Evolutionary conservation across 2,797 vertebrate species (phyloP).

Genomic region (Acipenser oxyrinchus): DNA sequence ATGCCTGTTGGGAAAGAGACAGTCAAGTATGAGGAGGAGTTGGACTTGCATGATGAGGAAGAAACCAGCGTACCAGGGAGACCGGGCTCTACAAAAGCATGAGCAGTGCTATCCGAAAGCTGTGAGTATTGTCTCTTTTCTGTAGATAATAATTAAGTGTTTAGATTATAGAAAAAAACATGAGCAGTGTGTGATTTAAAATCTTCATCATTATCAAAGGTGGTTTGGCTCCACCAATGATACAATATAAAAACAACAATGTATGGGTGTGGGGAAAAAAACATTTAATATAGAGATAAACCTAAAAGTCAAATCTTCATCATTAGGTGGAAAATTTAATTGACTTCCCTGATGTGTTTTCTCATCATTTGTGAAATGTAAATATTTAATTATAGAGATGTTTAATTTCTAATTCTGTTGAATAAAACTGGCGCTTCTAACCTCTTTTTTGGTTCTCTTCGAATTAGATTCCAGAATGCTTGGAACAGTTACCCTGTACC

Average conservation of each 20-base stretch:
- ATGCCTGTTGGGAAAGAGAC: conserved; percentile 99
- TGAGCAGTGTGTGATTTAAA: background rate
- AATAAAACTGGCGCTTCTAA: background rate
- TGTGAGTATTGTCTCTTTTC: conserved; percentile 49
- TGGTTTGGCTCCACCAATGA: too few relatives aligned
- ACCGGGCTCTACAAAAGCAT: conserved; percentile 93
- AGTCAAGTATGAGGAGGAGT: conserved; percentile 94
- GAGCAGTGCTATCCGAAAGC: conserved; percentile 98
- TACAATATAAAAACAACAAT: too few relatives aligned
- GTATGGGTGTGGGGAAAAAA: background rate
- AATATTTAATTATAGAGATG: too few relatives aligned
- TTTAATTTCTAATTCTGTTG: too few relatives aligned
- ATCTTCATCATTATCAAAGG: too few relatives aligned
- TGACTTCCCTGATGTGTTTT: background rate
- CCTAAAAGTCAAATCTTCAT: background rate
- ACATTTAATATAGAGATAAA: background rate
- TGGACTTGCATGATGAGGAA: conserved; percentile 96
- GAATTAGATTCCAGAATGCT: conserved; percentile 87
- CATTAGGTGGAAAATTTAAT: background rate
- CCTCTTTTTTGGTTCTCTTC: background rate
- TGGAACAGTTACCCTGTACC: conserved; percentile 84
- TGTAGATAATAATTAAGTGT: background rate
- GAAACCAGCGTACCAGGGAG: conserved; percentile 93
- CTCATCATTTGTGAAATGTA: too few relatives aligned
- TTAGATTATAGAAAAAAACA: background rate